Evolutionary conservation across 2,888 invertebrate genomes (phyloP).

Genomic region (Copidosoma aretas): DNA sequence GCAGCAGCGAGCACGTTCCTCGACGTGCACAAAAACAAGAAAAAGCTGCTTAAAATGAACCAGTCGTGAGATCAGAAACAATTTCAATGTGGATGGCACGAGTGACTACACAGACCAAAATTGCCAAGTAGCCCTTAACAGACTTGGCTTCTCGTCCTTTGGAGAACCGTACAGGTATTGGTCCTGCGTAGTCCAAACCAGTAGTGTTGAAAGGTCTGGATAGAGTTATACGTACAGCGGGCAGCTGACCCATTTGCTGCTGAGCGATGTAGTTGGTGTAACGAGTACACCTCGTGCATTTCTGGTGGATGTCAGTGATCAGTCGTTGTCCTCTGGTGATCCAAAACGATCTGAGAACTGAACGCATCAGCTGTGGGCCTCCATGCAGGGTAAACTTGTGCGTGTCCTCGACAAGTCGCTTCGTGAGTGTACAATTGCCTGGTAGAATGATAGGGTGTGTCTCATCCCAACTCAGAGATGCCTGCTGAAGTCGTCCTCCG

Average conservation of each 20-base stretch:
- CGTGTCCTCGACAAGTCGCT: conserved; percentile 3
- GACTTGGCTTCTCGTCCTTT: conserved; percentile 39
- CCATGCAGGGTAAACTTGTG: neutral
- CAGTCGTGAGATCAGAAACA: conserved; percentile 40
- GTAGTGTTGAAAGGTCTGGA: conserved; percentile 32
- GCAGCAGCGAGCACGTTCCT: conserved; percentile 38
- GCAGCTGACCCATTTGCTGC: conserved; percentile 22
- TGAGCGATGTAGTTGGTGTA: no score
- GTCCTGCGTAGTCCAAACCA: conserved; percentile 47
- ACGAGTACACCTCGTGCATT: neutral
- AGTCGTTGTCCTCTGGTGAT: neutral
- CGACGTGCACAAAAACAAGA: conserved; percentile 44
- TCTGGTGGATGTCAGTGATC: neutral
- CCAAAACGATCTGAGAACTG: neutral
- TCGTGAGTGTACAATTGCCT: neutral
- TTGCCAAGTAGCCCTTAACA: conserved; percentile 44
- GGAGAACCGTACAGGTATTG: conserved; percentile 35
- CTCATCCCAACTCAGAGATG: neutral
- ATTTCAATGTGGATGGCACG: conserved; percentile 46
- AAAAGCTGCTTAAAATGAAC: conserved; percentile 45
- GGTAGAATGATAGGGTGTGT: conserved; percentile 5
- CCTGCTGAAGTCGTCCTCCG: neutral
- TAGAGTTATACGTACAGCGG: conserved; percentile 36
- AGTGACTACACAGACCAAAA: conserved; percentile 47
- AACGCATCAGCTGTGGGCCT: neutral